Evolutionary conservation across 2,113 vertebrate genomes (phyloP), one percentile per base, ranked within the genome.

Genomic region (Ageneiosus marmoratus): DNA sequence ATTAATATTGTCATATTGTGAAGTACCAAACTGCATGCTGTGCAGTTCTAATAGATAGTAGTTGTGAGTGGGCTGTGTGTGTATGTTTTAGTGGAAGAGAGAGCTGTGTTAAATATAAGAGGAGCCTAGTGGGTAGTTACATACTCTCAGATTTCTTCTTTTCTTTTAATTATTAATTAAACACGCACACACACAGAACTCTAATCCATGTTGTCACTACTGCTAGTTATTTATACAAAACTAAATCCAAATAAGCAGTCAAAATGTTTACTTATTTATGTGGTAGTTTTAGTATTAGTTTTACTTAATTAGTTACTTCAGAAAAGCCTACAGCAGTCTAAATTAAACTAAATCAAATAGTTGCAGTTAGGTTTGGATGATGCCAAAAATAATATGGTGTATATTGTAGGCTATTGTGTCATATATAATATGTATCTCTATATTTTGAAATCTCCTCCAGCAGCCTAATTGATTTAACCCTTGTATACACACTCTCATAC

Each of bases 161-260:
- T 76, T 84, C 87, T 87, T 82, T 86, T 78, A 85, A 85, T 87
- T 83, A 83, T 87, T 85, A 83, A 85, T 80, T 60, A 74, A n/a
- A 24, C 67, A 41, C 27, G 18, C 27, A n/a, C 32, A 48, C 44
- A 34, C 27, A 72, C 76, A 46, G 6, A 46, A 72, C 65, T 46
- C n/a, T 50, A 32, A 46, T 34, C 27, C 18, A 67, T 44, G 22
- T 72, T 72, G 37, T 18, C 62, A 41, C 11, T 48, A 11, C 10
- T 70, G 37, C 20, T 73, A 29, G 70, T 50, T 48, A 48, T 32
- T 75, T 32, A 1, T 63, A 67, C 34, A 9, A 37, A 67, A 67
- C 63, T n/a, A 9, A 67, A 67, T 75, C 16, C 8, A 74, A 74
- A 74, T 50, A 4, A 29, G 4, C 41, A 69, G 37, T 48, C 13